These are phyloP conservation scores for Bursaphelenchus okinawaensis DNA, from an alignment of 2,888 invertebrate genomes.

Conservation along the genomic window DNA sequence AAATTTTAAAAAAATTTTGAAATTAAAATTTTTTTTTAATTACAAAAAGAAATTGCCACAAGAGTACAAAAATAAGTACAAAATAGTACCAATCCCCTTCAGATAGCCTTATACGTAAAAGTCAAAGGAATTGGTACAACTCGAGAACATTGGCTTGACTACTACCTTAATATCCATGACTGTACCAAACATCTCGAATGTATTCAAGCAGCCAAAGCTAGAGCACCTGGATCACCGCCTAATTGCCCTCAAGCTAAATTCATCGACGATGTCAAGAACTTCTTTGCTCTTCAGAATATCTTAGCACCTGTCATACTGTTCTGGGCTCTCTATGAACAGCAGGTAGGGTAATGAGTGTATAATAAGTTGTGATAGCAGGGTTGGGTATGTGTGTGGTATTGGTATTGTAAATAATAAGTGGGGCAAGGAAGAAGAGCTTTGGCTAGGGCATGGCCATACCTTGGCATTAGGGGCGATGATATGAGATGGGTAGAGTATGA, in stretches of 20 bases:
- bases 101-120: constrained; percentile 21
- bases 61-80: too few relatives aligned
- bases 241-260: constrained; percentile 14
- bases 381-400: too few relatives aligned
- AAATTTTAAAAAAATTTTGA: too few relatives aligned
- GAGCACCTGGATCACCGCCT: neutral
- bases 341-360: too few relatives aligned
- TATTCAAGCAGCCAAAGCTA: constrained; percentile 9
- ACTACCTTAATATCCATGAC: constrained; percentile 24
- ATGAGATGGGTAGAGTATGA: neutral
- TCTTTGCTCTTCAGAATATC: neutral
- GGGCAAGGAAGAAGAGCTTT: too few relatives aligned
- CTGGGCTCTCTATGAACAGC: constrained; percentile 11
- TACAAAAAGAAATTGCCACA: too few relatives aligned
- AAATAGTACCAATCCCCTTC: too few relatives aligned
- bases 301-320: constrained; percentile 1
- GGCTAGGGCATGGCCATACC: too few relatives aligned
- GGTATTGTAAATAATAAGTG: too few relatives aligned
- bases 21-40: too few relatives aligned
- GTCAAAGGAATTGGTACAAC: neutral
- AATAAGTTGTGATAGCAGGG: too few relatives aligned
- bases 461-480: too few relatives aligned
- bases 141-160: constrained; percentile 26
- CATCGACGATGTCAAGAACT: constrained; percentile 4
- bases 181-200: constrained; percentile 19